These are phyloP conservation scores for Malaclemys terrapin DNA, from an alignment of 2,113 vertebrate species.

Conservation along the genomic window DNA sequence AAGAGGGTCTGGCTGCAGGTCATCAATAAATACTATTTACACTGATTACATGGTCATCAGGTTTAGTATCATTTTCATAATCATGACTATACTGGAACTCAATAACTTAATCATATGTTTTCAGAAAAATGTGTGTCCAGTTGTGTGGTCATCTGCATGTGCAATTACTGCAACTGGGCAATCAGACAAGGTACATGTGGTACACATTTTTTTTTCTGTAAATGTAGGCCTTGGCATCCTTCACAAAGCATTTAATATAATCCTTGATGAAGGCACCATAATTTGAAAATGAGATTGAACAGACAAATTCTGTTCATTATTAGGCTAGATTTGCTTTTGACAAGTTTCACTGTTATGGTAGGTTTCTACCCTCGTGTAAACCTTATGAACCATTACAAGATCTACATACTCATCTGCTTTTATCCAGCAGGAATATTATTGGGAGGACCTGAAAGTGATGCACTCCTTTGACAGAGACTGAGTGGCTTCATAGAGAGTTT, in stretches of 20 bases:
- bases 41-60: not conserved
- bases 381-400: not conserved
- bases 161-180: not conserved
- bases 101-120: not conserved
- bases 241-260: not conserved
- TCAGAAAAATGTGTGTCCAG: not conserved
- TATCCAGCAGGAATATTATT: slow-evolving; percentile 20
- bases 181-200: not conserved
- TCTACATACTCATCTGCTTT: not conserved
- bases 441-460: slow-evolving; percentile 17
- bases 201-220: too few species aligned
- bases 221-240: not conserved
- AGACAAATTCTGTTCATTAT: not conserved
- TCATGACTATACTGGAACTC: not conserved
- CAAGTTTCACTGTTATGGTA: not conserved
- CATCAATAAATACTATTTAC: not conserved
- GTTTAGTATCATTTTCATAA: not conserved
- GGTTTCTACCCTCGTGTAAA: not conserved
- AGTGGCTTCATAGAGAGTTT: not conserved
- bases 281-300: not conserved
- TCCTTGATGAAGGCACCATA: not conserved
- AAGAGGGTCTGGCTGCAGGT: not conserved
- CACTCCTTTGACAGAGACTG: slow-evolving; percentile 44
- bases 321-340: not conserved
- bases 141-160: fast-evolving